Evolutionary conservation across 2,888 invertebrate species (phyloP), one percentile per base, ranked within the genome.

Genomic region (Tetanocera ferruginea): DNA sequence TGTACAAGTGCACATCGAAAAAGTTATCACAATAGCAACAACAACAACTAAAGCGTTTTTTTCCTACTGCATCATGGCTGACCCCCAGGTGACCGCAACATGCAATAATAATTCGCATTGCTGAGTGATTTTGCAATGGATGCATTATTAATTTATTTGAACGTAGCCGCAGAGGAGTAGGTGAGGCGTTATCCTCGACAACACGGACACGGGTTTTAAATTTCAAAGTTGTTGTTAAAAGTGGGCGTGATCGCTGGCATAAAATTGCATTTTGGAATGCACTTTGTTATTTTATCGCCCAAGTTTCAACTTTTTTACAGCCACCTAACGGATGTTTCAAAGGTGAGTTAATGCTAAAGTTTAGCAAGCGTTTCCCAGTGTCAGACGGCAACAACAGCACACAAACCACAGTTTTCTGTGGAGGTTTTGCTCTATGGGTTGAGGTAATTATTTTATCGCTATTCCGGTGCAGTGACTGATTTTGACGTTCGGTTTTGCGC

Each of bases 361-460:
- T 43, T 43, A 11, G 11, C 43, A 43, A 43, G 43, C 43, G 3
- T n/a, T n/a, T 11, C 14, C 11, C 43, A 43, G 43, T 31, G 31
- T 43, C 14, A 14, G 43, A 14, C 11, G 14, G 6, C 43, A 43
- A 3, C 43, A 43, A 37, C 8, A 37, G n/a, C n/a, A n/a, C n/a
- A n/a, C n/a, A n/a, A n/a, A n/a, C n/a, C n/a, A n/a, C n/a, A n/a
- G n/a, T n/a, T n/a, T n/a, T n/a, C n/a, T n/a, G n/a, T n/a, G n/a
- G n/a, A n/a, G n/a, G n/a, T n/a, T n/a, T n/a, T n/a, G n/a, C n/a
- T n/a, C n/a, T n/a, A n/a, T n/a, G 31, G 62, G 64, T 28, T 28
- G 60, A 60, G 76, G 9, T 78, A 70, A 79, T 79, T 79, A 78
- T 79, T 77, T 79, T 79, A 79, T 77, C 77, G 79, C 77, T 57